These are phyloP conservation scores for Steatornis caripensis DNA, from an alignment of 2,113 vertebrate species.

Conservation along the genomic window DNA sequence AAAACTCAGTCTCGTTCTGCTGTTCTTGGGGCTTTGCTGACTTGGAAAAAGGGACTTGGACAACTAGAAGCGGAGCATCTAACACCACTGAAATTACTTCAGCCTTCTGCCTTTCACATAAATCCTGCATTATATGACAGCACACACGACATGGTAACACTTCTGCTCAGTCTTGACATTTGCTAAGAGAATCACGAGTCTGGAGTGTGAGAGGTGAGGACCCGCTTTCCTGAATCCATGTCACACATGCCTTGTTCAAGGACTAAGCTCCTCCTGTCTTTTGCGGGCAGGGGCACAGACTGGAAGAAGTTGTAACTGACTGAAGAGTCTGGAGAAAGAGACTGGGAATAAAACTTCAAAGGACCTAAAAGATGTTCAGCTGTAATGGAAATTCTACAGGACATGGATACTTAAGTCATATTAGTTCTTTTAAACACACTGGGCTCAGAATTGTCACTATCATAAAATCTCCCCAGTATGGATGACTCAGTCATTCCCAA, in stretches of 20 bases:
- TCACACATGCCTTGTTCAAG: neutral
- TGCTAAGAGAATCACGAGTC: neutral
- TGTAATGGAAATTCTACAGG: neutral
- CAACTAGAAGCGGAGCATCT: neutral
- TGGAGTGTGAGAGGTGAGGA: neutral
- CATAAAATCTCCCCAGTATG: neutral
- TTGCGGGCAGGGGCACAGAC: neutral
- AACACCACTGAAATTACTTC: neutral
- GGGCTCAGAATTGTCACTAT: neutral
- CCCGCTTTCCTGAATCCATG: neutral
- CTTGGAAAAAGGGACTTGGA: neutral
- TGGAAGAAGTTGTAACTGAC: neutral
- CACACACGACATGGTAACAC: neutral
- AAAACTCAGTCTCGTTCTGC: neutral
- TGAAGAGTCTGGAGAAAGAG: neutral
- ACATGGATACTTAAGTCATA: neutral
- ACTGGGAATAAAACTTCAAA: neutral
- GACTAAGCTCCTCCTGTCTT: neutral
- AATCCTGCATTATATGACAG: neutral
- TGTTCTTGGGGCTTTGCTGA: neutral
- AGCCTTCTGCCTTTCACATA: neutral
- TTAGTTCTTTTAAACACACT: neutral
- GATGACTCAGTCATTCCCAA: neutral
- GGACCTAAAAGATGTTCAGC: neutral
- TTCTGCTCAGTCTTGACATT: neutral